Evolutionary conservation across 2,113 vertebrate genomes (phyloP), one percentile per base, ranked within the genome.

Genomic region (Dunckerocampus dactyliophorus): DNA sequence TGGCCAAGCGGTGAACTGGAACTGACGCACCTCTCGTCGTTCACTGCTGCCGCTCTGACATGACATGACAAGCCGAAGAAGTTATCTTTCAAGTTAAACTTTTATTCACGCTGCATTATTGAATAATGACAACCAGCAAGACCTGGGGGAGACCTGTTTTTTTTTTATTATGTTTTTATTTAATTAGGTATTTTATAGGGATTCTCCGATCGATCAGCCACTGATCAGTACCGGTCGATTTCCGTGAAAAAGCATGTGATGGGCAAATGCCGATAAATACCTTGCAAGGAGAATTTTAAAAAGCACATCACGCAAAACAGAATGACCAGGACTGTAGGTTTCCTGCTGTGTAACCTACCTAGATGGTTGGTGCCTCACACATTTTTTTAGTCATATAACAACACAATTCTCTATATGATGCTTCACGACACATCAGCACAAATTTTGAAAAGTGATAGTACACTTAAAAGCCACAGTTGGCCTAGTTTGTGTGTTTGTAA

Each of bases 1-100:
- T 0, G 97, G 97, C 97, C 97, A 99, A 0, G 94, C 93, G 0
- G 97, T 99, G 85, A 99, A 99, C 91, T 99, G 97, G 91, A 99
- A 99, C 89, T 98, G 97, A 24, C 97, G 93, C 13, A 98, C 95
- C 76, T 99, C 97, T 2, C 97, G 84, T 70, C 96, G 94, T 85
- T 99, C 97, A 0, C 93, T 98, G 75, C 90, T 94, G 56, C 96
- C 96, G 0, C 92, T 96, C 97, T 99, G 86, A 59, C 0, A 13
- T 16, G 34, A 50, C 28, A 69, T 8, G 43, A 4, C 19, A 3
- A 43, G 4, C 4, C 4, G 58, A 37, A 48, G 8, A 31, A 34
- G 17, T 6, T 43, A n/a, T 20, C 16, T 17, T 3, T 28, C 17
- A 39, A 0, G 47, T n/a, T 17, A 11, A 55, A 3, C 16, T 14